Evolutionary conservation across 2,888 invertebrate genomes (phyloP).

Genomic region (Drosophila atroscutellata): DNA sequence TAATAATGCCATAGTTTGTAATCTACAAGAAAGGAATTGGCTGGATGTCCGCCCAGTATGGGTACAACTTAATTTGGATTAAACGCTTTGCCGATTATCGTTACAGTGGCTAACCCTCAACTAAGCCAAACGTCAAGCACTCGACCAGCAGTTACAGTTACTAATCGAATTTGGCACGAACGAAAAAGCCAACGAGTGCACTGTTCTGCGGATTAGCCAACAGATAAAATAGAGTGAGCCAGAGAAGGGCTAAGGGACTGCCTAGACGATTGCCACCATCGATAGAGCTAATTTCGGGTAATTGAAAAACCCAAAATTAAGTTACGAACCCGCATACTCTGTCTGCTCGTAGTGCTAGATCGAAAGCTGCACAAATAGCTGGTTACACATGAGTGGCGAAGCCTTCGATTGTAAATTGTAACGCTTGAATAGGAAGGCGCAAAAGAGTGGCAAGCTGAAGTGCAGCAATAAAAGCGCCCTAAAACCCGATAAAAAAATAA

Average conservation of each 20-base stretch:
- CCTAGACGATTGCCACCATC: conserved; percentile 40
- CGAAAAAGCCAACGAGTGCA: conserved; percentile 13
- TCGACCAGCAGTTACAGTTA: conserved; percentile 17
- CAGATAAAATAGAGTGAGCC: background rate
- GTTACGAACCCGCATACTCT: conserved; percentile 24
- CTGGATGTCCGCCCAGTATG: background rate
- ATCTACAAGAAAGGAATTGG: conserved; percentile 21
- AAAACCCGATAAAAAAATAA: conserved; percentile 3
- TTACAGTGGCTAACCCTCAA: conserved; percentile 34
- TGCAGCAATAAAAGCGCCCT: conserved; percentile 58
- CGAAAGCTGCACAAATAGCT: conserved; percentile 47
- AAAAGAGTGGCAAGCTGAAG: conserved; percentile 60
- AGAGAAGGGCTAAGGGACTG: conserved; percentile 6
- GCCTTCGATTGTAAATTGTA: conserved; percentile 71
- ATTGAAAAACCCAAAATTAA: conserved; percentile 50
- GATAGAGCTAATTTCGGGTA: conserved; percentile 51
- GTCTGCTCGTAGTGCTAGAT: conserved; percentile 4
- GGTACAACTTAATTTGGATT: conserved; percentile 56
- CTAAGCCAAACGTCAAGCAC: conserved; percentile 71
- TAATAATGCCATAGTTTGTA: conserved; percentile 46
- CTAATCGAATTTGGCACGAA: conserved; percentile 76
- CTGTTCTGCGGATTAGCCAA: conserved; percentile 40
- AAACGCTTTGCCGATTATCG: conserved; percentile 66
- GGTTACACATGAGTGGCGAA: conserved; percentile 62
- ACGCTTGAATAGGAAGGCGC: conserved; percentile 70